Evolutionary conservation across 2,888 invertebrate species (phyloP).

Genomic region (Nomada fabriciana): DNA sequence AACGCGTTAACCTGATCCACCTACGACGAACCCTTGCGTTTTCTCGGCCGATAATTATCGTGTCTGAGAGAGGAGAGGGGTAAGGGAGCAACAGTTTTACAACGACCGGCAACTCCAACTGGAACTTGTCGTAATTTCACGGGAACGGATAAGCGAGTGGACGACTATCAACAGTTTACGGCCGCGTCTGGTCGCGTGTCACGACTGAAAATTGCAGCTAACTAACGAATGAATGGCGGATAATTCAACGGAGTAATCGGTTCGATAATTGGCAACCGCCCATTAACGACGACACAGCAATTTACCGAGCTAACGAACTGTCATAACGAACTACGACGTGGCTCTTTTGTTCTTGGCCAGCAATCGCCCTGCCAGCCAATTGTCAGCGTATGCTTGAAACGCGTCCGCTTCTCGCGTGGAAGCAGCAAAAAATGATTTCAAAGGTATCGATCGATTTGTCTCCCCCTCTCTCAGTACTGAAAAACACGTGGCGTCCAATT

Average conservation of each 20-base stretch:
- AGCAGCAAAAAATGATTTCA: slow-evolving; percentile 36
- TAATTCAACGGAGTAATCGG: slow-evolving; percentile 71
- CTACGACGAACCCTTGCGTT: not conserved
- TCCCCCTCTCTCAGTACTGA: not conserved
- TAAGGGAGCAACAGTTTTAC: slow-evolving; percentile 9
- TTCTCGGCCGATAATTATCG: not conserved
- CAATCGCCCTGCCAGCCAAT: slow-evolving; percentile 57
- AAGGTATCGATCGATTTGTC: slow-evolving; percentile 46
- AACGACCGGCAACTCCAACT: not conserved
- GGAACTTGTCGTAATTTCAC: slow-evolving; percentile 22
- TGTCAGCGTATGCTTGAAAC: slow-evolving; percentile 34
- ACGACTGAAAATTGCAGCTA: slow-evolving; percentile 63
- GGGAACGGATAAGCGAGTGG: not conserved
- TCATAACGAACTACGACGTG: slow-evolving; percentile 68
- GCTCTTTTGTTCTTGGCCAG: slow-evolving; percentile 69
- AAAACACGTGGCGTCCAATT: slow-evolving; percentile 36
- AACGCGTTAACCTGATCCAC: not conserved
- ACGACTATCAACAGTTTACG: slow-evolving; percentile 42
- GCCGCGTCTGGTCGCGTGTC: slow-evolving; percentile 24
- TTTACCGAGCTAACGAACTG: slow-evolving; percentile 72
- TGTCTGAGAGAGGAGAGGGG: not conserved
- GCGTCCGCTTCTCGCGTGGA: slow-evolving; percentile 27
- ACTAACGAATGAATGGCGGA: slow-evolving; percentile 67
- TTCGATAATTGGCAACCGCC: slow-evolving; percentile 71
- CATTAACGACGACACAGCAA: slow-evolving; percentile 70